Conservation (phyloP, 2,888 invertebrate genomes). For the Malachius bipustulatus region DNA sequence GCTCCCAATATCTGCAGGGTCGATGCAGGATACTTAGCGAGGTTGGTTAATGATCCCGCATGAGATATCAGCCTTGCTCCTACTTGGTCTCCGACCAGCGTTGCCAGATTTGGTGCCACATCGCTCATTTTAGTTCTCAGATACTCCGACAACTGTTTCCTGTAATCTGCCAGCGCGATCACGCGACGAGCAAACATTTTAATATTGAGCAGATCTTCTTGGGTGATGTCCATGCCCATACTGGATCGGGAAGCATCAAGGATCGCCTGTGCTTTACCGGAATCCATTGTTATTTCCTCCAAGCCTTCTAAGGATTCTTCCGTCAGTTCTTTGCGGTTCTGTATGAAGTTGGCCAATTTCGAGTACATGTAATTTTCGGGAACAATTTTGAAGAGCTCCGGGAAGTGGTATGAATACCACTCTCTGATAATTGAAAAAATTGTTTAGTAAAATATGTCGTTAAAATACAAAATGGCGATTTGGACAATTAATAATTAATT, state of each 20-base stretch:
- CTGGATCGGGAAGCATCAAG: slow-evolving; percentile 89
- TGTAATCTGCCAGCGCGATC: slow-evolving; percentile 78
- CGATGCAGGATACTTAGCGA: slow-evolving; percentile 97
- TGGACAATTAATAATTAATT: too few relatives aligned
- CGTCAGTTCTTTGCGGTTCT: slow-evolving; percentile 74
- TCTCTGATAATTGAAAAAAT: slow-evolving; percentile 52
- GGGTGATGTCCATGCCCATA: slow-evolving; percentile 99
- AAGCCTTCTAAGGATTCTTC: slow-evolving; percentile 73
- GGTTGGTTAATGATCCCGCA: slow-evolving; percentile 95
- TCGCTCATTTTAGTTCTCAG: slow-evolving; percentile 82
- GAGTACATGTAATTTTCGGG: slow-evolving; percentile 92
- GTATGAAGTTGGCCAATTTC: slow-evolving; percentile 66
- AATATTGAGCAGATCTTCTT: slow-evolving; percentile 89
- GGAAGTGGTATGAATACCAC: slow-evolving; percentile 99
- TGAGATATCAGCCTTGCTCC: slow-evolving; percentile 96
- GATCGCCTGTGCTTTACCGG: slow-evolving; percentile 80
- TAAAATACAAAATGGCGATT: too few relatives aligned
- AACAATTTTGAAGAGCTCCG: slow-evolving; percentile 92
- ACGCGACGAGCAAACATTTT: slow-evolving; percentile 87
- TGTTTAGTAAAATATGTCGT: slow-evolving; percentile 4
- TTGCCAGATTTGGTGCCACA: slow-evolving; percentile 90
- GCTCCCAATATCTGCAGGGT: slow-evolving; percentile 96
- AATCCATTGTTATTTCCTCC: slow-evolving; percentile 80
- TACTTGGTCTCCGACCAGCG: slow-evolving; percentile 93
- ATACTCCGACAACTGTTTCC: slow-evolving; percentile 79